These are phyloP conservation scores for Festucalex cinctus DNA, from an alignment of 2,113 vertebrate species.

Conservation along the genomic window DNA sequence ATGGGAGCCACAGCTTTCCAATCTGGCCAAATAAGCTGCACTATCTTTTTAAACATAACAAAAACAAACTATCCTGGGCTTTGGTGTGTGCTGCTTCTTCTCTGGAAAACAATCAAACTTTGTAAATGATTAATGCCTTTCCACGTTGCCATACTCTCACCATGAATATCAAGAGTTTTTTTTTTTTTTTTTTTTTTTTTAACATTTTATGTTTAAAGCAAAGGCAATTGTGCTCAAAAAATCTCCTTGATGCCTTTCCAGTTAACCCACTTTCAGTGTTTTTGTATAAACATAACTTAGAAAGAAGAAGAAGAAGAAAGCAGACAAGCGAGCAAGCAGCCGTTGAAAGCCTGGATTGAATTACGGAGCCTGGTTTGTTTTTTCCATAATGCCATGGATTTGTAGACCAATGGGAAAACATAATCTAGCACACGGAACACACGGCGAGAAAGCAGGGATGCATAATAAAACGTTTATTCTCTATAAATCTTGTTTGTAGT, in stretches of 20 bases:
- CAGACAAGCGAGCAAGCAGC: conserved; percentile 54
- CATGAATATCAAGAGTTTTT: conserved; percentile 67
- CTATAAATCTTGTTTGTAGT: conserved; percentile 16
- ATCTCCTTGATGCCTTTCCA: conserved; percentile 75
- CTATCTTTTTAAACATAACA: conserved; percentile 70
- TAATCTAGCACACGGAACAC: conserved; percentile 41
- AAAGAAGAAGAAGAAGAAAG: conserved; percentile 46
- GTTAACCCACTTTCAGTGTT: conserved; percentile 74
- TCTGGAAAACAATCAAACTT: conserved; percentile 79
- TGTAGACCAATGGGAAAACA: conserved; percentile 40
- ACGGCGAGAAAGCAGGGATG: conserved; percentile 6
- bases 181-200: conserved; percentile 11
- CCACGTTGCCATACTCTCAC: conserved; percentile 68
- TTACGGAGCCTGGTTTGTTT: conserved; percentile 42
- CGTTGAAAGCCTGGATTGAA: conserved; percentile 49
- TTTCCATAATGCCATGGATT: conserved; percentile 41
- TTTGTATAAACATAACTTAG: conserved; percentile 63
- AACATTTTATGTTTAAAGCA: conserved; percentile 66
- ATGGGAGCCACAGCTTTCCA: conserved; percentile 68
- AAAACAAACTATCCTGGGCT: conserved; percentile 72
- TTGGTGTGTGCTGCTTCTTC: conserved; percentile 68
- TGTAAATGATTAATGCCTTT: conserved; percentile 74
- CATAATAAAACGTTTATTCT: neutral
- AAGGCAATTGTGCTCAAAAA: conserved; percentile 70
- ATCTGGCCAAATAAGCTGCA: conserved; percentile 70